Evolutionary conservation across 2,113 vertebrate species (phyloP), one percentile per base, ranked within the genome.

Genomic region (Tyto alba): DNA sequence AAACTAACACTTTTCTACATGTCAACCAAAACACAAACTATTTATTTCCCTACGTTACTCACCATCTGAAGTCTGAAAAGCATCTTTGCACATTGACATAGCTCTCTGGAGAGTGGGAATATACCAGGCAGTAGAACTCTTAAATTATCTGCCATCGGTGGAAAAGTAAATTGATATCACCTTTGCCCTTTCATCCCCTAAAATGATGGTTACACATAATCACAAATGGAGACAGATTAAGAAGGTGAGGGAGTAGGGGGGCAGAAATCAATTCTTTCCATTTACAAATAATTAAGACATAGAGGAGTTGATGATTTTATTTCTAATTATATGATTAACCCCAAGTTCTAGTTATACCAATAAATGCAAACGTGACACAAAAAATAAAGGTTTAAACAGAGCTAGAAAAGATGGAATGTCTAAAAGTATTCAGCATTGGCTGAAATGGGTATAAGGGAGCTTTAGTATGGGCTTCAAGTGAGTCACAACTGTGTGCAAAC

Each of bases 231-330:
- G 53, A 93, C 38, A 95, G 96, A 97, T 93, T 96, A 95, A 89
- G 86, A 85, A 84, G 40, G 29, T 23, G 55, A 79, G 56, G 30
- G 27, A 84, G 36, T 7, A 5, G 22, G 32, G 13, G 1, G 4
- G 14, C 14, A 92, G 50, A 96, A 95, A 96, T 94, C 89, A 95
- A 75, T 96, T 95, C 79, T 94, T 85, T 60, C 73, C 73, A 79
- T 92, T 98, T 96, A 88, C 84, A 97, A 98, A 95, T 97, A 98
- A 97, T 98, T 98, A 98, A 97, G 96, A 97, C 74, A 95, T 90
- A 96, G 95, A 98, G 97, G 89, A 98, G 97, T 96, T 90, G 94
- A 59, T 97, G 98, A 98, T 97, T 97, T 93, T 97, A 97, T 98
- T 98, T 97, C 97, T 97, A 94, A 97, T 96, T 96, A 97, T 97